Percentiles rank a stretch among this genome's conserved stretches.
Evolutionary conservation across 2,888 invertebrate species (phyloP).

Genomic region (Diarsia dahlii): DNA sequence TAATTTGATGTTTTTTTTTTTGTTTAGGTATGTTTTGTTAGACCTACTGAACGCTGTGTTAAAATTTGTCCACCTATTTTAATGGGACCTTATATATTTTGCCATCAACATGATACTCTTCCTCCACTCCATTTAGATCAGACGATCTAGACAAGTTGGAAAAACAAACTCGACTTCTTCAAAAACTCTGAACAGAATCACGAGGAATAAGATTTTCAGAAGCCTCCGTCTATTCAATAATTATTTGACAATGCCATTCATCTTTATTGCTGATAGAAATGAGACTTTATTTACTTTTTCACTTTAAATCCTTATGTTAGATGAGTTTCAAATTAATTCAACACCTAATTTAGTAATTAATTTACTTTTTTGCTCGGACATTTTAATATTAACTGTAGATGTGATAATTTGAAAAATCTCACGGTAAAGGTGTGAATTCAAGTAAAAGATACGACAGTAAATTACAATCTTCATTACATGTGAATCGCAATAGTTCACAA

Average conservation of each 20-base stretch:
- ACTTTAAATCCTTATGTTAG: too few species aligned
- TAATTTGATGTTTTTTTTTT: too few species aligned
- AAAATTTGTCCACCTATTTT: too few species aligned
- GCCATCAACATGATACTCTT: not conserved
- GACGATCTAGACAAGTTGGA: not conserved
- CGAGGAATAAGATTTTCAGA: not conserved
- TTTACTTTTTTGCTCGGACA: too few species aligned
- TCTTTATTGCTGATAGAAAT: too few species aligned
- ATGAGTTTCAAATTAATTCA: too few species aligned
- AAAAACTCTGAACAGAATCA: not conserved
- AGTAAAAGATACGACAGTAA: conserved; percentile 23
- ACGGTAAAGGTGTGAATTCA: conserved; percentile 15
- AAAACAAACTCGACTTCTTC: not conserved
- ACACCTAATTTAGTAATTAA: too few species aligned
- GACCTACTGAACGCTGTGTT: too few species aligned
- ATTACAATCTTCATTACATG: conserved; percentile 31
- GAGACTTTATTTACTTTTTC: too few species aligned
- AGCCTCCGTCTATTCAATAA: not conserved
- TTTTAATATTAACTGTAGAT: not conserved
- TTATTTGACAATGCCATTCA: too few species aligned
- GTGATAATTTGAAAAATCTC: conserved; percentile 19
- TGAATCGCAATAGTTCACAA: conserved; percentile 45
- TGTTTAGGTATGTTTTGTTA: too few species aligned
- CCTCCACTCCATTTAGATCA: not conserved
- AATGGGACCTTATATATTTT: too few species aligned